phyloP scores from a whole-genome alignment of 2,113 vertebrate species.

The Origma solitaria region DNA sequence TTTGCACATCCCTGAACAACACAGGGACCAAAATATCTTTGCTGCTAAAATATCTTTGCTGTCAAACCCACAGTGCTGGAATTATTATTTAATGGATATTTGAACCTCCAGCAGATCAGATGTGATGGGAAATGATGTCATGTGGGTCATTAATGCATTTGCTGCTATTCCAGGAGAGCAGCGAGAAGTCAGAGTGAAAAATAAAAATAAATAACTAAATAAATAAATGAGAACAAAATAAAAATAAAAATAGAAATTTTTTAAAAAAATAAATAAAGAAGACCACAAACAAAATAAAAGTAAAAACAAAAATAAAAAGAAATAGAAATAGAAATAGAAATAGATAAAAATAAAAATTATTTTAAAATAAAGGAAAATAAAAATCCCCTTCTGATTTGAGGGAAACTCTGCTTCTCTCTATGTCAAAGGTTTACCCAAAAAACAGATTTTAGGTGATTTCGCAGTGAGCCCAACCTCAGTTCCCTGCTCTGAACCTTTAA shows the following conservation, averaged over 20 bases:
- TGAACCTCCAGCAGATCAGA: not conserved
- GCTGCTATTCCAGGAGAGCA: not conserved
- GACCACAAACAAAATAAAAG: too few species aligned
- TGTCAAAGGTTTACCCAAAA: not conserved
- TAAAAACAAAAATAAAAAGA: too few species aligned
- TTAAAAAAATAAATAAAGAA: too few species aligned
- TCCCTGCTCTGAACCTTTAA: not conserved
- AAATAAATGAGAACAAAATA: not conserved
- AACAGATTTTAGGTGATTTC: not conserved
- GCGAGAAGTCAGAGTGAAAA: not conserved
- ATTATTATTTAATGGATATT: not conserved
- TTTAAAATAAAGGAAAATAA: not conserved
- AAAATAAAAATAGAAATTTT: too few species aligned
- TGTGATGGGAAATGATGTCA: not conserved
- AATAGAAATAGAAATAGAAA: too few species aligned
- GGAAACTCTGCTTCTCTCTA: not conserved
- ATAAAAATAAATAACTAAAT: too few species aligned
- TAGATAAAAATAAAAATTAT: not conserved
- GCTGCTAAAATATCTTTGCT: not conserved
- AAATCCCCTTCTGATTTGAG: not conserved
- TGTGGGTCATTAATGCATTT: not conserved
- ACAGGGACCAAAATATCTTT: not conserved
- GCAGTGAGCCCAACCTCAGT: not conserved
- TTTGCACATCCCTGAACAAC: not conserved
- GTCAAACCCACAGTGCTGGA: not conserved